A percentile compares a stretch with the other conserved stretches of the same genome.
Conservation (phyloP, 2,113 vertebrate species). For the Terrapene triunguis region DNA sequence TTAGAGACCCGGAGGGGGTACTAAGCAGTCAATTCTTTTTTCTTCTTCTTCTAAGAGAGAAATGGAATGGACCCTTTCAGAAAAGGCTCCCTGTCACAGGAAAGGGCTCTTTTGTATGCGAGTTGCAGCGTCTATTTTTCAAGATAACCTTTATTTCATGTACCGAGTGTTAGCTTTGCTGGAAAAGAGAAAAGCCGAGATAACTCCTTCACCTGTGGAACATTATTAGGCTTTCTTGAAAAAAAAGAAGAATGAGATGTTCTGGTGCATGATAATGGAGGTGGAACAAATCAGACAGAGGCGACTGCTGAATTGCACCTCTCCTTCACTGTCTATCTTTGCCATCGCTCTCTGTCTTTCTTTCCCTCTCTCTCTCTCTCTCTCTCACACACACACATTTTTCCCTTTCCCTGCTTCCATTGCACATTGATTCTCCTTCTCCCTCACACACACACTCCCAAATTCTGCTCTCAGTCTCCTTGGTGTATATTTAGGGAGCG, state of each 20-base stretch:
- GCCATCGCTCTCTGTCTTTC: background rate
- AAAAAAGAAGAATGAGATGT: constrained; percentile 43
- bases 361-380: constrained; percentile 9
- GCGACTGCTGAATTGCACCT: constrained; percentile 18
- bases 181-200: constrained; percentile 58
- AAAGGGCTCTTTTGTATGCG: constrained; percentile 58
- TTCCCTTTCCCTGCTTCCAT: background rate
- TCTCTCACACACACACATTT: constrained; percentile 17
- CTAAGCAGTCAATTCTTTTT: constrained; percentile 1
- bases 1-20: constrained; percentile 3
- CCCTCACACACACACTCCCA: background rate
- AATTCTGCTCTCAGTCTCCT: background rate
- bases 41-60: background rate
- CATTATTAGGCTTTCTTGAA: constrained; percentile 57
- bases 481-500: background rate
- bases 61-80: constrained; percentile 42
- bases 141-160: constrained; percentile 72
- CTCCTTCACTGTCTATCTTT: background rate
- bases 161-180: constrained; percentile 64
- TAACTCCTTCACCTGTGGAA: constrained; percentile 68
- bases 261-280: constrained; percentile 50
- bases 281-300: constrained; percentile 29
- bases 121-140: constrained; percentile 59
- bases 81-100: constrained; percentile 35
- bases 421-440: background rate